A percentile compares a stretch with the other conserved stretches of the same genome.
These are phyloP conservation scores for Cerastis leucographa DNA, from an alignment of 2,888 invertebrate genomes.

Conservation along the genomic window DNA sequence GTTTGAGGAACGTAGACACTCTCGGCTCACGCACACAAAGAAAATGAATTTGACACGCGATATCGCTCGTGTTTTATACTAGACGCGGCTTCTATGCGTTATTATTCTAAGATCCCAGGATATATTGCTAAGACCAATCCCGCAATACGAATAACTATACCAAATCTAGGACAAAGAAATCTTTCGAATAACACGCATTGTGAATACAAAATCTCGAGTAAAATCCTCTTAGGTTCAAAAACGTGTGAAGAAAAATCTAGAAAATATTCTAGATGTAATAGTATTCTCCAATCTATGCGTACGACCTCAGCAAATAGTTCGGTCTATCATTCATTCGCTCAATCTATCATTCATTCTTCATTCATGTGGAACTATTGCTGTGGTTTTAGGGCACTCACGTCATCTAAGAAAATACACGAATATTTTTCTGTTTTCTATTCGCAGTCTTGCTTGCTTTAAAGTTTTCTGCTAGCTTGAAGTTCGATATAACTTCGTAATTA, in stretches of 20 bases:
- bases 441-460: neutral
- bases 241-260: neutral
- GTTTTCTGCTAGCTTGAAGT: neutral
- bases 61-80: too few relatives aligned
- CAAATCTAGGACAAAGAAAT: neutral
- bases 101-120: neutral
- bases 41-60: too few relatives aligned
- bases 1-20: too few relatives aligned
- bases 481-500: neutral
- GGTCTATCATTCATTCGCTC: conserved; percentile 10
- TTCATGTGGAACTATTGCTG: neutral
- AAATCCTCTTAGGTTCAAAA: neutral
- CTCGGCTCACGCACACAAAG: too few relatives aligned
- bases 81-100: too few relatives aligned
- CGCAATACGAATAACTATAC: neutral
- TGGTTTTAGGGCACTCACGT: neutral
- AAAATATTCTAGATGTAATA: too few relatives aligned
- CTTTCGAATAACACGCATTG: conserved; percentile 13
- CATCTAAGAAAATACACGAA: neutral
- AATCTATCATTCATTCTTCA: conserved; percentile 10
- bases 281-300: too few relatives aligned
- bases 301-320: neutral
- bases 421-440: neutral
- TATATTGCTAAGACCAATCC: neutral
- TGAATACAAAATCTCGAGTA: conserved; percentile 7